A percentile compares a stretch with the other conserved stretches of the same genome.
Conservation (phyloP, 2,113 vertebrate genomes). For the pig (Sus scrofa) region DNA sequence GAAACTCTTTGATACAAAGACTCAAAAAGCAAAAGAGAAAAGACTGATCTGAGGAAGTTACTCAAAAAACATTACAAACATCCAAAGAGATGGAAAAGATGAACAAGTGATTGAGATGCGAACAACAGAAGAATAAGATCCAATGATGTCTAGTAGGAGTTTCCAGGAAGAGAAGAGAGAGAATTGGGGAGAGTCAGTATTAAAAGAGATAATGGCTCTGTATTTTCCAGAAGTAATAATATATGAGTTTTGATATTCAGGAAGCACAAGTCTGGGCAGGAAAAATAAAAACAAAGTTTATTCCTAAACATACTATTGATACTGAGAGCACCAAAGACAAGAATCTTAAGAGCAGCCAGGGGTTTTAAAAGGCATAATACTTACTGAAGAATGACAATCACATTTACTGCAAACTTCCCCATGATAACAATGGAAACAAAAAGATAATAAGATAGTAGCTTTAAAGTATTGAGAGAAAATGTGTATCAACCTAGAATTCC, state of each 20-base stretch:
- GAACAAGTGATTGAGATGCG: background rate
- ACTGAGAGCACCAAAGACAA: background rate
- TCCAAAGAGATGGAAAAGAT: background rate
- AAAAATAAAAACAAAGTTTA: background rate
- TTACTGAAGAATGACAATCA: background rate
- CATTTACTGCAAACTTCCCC: background rate
- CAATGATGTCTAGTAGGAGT: background rate
- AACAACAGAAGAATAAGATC: background rate
- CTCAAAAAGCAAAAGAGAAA: background rate
- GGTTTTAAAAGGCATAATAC: background rate
- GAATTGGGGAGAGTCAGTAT: background rate
- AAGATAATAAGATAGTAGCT: background rate
- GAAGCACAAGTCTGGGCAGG: background rate
- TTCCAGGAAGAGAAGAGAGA: background rate
- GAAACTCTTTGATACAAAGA: constrained; percentile 24
- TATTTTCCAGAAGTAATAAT: constrained; percentile 30
- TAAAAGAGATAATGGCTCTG: constrained; percentile 3
- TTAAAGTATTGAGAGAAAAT: background rate
- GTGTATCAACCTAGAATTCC: background rate
- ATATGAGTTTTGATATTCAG: background rate
- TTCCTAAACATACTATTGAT: background rate
- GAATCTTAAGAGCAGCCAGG: background rate
- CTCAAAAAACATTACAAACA: background rate
- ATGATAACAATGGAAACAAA: background rate
- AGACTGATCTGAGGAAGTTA: background rate